Percentiles rank a stretch among this genome's conserved stretches.
These are phyloP conservation scores for Phymorhynchus buccinoides DNA, from an alignment of 1,140 invertebrate species.

Conservation along the genomic window DNA sequence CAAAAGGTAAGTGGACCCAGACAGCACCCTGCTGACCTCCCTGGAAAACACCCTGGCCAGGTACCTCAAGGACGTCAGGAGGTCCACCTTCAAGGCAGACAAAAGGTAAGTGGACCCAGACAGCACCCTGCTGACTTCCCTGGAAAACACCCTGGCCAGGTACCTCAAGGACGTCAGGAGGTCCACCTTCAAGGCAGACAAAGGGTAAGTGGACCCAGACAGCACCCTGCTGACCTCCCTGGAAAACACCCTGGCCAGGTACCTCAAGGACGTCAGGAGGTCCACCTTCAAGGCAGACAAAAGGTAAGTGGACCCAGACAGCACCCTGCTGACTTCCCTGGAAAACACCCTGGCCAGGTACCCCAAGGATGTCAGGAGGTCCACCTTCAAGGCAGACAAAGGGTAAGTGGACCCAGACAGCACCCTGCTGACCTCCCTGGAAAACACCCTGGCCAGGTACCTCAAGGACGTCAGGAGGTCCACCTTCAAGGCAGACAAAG, in stretches of 20 bases:
- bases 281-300: constrained; percentile 72
- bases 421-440: constrained; percentile 79
- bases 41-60: constrained; percentile 82
- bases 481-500: constrained; percentile 72
- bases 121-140: constrained; percentile 77
- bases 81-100: constrained; percentile 69
- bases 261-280: constrained; percentile 71
- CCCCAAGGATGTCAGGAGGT: constrained; percentile 71
- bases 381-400: constrained; percentile 72
- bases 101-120: constrained; percentile 64
- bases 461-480: constrained; percentile 71
- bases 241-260: constrained; percentile 81
- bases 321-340: constrained; percentile 78
- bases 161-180: constrained; percentile 73
- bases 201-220: constrained; percentile 61
- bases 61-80: constrained; percentile 73
- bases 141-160: constrained; percentile 81
- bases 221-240: constrained; percentile 78
- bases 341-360: constrained; percentile 81
- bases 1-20: constrained; percentile 65
- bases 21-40: constrained; percentile 77
- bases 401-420: constrained; percentile 75
- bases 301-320: constrained; percentile 58
- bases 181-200: constrained; percentile 71
- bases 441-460: constrained; percentile 80